phyloP scores from a whole-genome alignment of 2,113 vertebrate species.

The Morphnarchus princeps region DNA sequence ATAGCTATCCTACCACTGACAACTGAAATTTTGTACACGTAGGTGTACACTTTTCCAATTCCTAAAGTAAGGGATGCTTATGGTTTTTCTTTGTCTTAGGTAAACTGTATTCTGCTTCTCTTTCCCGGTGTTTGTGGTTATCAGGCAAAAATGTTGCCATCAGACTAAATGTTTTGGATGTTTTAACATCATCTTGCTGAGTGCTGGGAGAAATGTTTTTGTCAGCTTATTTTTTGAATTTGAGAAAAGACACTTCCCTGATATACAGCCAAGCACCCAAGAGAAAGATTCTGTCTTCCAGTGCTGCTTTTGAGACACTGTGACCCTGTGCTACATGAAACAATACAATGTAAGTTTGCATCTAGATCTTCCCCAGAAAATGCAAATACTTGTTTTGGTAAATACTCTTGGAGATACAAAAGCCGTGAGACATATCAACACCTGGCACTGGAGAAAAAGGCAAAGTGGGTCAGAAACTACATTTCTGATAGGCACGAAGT shows the following conservation, averaged over 20 bases:
- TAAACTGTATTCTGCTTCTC: background rate
- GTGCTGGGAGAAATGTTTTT: background rate
- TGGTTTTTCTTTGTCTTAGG: background rate
- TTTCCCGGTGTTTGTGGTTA: background rate
- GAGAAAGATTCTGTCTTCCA: background rate
- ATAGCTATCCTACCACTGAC: background rate
- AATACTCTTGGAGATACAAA: background rate
- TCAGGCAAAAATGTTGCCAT: background rate
- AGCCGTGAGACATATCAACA: background rate
- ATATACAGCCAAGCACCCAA: background rate
- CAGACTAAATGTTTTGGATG: background rate
- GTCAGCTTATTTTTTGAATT: background rate
- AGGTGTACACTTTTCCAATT: background rate
- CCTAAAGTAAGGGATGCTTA: background rate
- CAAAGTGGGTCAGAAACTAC: background rate
- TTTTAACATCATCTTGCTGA: background rate
- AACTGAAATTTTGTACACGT: background rate
- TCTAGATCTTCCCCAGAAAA: background rate
- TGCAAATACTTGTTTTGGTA: background rate
- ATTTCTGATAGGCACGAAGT: background rate
- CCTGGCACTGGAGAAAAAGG: background rate
- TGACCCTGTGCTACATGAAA: background rate
- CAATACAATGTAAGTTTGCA: background rate
- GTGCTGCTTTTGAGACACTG: background rate
- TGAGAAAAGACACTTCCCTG: background rate